Evolutionary conservation across 2,888 invertebrate species (phyloP), one percentile per base, ranked within the genome.

Genomic region (Eucera pruinosa): DNA sequence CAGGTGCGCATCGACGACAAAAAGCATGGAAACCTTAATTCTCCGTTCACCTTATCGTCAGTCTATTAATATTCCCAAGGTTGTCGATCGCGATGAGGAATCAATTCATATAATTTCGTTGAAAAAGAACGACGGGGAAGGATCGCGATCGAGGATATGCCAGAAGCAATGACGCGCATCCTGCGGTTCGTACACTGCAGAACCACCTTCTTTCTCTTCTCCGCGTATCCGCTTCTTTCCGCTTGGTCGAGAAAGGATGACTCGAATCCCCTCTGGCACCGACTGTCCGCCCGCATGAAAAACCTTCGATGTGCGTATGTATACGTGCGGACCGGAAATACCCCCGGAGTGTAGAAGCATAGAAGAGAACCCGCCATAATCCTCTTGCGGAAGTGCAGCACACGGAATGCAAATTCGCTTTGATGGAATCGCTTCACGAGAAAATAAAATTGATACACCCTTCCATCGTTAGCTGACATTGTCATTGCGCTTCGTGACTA

Each of bases 241-340:
- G 67, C 77, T 76, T 69, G 58, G 55, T 33, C 70, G 61, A 76
- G 73, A 61, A 85, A 83, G 66, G 79, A 81, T 81, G 80, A 82
- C 69, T 82, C 68, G 82, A 58, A 75, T 83, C 58, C 74, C 83
- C 82, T 67, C 72, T 69, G 83, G 82, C 82, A 72, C 58, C 73
- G 70, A 72, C 73, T 80, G 75, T 80, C 83, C 81, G 73, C 47
- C 62, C 77, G 79, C 71, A 76, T 79, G 79, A 84, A 81, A 83
- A 81, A 82, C 62, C 70, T 75, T 78, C 73, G 61, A 75, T 70
- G 76, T 43, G 65, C 64, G 71, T 78, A 66, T 71, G 47, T 50
- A 50, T 18, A 67, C 74, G 58, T 74, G 36, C 65, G 62, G 36
- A 79, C 83, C 83, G 84, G 86, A 85, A 85, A 81, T 78, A 77